Evolutionary conservation across 2,113 vertebrate genomes (phyloP).

Genomic region (Poeciliopsis turrubarensis): DNA sequence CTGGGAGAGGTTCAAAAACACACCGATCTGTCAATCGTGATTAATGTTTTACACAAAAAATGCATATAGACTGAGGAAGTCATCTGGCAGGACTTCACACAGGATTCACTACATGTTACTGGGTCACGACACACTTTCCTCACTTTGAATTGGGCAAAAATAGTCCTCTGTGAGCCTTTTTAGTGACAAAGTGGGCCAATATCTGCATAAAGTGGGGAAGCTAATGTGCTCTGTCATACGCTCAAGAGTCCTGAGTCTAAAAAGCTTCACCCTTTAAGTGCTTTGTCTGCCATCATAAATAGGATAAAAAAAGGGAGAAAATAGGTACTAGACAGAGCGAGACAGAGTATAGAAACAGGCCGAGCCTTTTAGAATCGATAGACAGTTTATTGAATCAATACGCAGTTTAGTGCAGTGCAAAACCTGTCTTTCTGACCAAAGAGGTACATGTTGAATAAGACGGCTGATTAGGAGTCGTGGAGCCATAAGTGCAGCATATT

Average conservation of each 20-base stretch:
- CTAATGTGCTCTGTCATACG: slow-evolving; percentile 70
- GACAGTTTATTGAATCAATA: slow-evolving; percentile 73
- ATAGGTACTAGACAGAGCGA: slow-evolving; percentile 23
- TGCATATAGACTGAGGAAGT: slow-evolving; percentile 53
- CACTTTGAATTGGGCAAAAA: slow-evolving; percentile 73
- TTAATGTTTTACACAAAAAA: slow-evolving; percentile 57
- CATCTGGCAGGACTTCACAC: slow-evolving; percentile 66
- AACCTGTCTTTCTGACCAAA: slow-evolving; percentile 57
- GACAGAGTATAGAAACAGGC: slow-evolving; percentile 34
- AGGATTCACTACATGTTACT: slow-evolving; percentile 72
- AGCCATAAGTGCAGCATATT: slow-evolving; percentile 30
- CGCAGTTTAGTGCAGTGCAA: slow-evolving; percentile 55
- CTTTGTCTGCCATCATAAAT: slow-evolving; percentile 70
- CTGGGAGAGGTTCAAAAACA: slow-evolving; percentile 68
- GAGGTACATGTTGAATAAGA: slow-evolving; percentile 54
- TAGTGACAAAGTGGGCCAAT: slow-evolving; percentile 76
- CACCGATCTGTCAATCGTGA: slow-evolving; percentile 68
- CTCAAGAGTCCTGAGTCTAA: slow-evolving; percentile 61
- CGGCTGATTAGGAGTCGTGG: slow-evolving; percentile 52
- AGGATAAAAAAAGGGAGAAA: slow-evolving; percentile 47
- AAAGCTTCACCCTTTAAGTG: slow-evolving; percentile 69
- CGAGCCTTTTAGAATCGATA: slow-evolving; percentile 59
- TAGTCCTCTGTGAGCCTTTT: slow-evolving; percentile 65
- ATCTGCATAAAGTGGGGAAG: slow-evolving; percentile 73
- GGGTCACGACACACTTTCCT: slow-evolving; percentile 77